Evolutionary conservation across 2,888 invertebrate genomes (phyloP).

Genomic region (Neoascia interrupta): DNA sequence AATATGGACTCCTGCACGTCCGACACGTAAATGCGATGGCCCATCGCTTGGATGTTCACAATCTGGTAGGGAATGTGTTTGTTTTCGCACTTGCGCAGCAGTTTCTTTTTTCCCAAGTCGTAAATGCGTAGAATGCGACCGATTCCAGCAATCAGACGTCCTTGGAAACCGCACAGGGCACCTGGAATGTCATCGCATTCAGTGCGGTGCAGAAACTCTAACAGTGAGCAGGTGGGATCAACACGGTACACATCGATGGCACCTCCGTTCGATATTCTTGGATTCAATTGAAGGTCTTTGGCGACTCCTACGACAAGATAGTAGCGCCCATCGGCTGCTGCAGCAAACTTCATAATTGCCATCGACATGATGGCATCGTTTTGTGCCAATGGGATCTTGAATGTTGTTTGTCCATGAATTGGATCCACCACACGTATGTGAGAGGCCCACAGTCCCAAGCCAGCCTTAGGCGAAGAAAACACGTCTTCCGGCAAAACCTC

Average conservation of each 20-base stretch:
- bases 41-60: constrained; percentile 95
- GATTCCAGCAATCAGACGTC: constrained; percentile 93
- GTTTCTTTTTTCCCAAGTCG: constrained; percentile 97
- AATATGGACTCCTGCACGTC: constrained; percentile 99
- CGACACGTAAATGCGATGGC: constrained; percentile 95
- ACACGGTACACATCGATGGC: constrained; percentile 90
- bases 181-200: constrained; percentile 94
- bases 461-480: constrained; percentile 98
- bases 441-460: constrained; percentile 97
- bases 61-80: constrained; percentile 97
- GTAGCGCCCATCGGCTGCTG: constrained; percentile 80
- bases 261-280: constrained; percentile 90
- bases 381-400: constrained; percentile 91
- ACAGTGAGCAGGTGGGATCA: constrained; percentile 87
- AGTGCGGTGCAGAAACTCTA: constrained; percentile 97
- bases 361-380: constrained; percentile 97
- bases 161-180: constrained; percentile 94
- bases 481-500: constrained; percentile 96
- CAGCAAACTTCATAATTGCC: constrained; percentile 89
- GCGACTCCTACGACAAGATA: constrained; percentile 94
- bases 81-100: constrained; percentile 98
- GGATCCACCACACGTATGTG: constrained; percentile 93
- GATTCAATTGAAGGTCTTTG: constrained; percentile 93
- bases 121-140: constrained; percentile 95
- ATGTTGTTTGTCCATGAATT: constrained; percentile 88